Evolutionary conservation across 2,888 invertebrate species (phyloP).

Genomic region (Eilema sororculum): DNA sequence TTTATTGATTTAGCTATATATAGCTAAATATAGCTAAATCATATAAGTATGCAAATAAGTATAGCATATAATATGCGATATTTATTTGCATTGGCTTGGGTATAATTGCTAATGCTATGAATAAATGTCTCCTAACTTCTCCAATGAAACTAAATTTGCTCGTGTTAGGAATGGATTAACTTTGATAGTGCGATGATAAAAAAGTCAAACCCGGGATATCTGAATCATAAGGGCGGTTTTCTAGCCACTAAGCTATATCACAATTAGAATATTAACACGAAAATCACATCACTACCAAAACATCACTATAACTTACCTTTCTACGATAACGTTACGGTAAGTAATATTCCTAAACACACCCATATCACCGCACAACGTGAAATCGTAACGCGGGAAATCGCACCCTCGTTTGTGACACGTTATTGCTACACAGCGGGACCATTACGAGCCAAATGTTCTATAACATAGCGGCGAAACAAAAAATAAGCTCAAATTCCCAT

Average conservation of each 20-base stretch:
- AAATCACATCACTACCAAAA: constrained; percentile 28
- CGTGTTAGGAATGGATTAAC: too few species aligned
- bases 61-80: too few species aligned
- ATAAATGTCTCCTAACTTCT: too few species aligned
- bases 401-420: constrained; percentile 50
- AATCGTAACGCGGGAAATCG: constrained; percentile 47
- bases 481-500: constrained; percentile 72
- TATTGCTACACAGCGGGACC: constrained; percentile 52
- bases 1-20: background rate
- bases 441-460: constrained; percentile 58
- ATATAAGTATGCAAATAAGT: too few species aligned
- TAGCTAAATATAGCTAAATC: too few species aligned
- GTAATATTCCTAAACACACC: constrained; percentile 39
- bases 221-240: too few species aligned
- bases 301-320: constrained; percentile 15
- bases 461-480: constrained; percentile 67
- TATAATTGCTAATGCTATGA: too few species aligned
- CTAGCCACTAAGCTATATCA: too few species aligned
- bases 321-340: constrained; percentile 23
- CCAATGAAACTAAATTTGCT: too few species aligned
- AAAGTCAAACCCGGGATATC: too few species aligned
- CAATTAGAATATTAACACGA: background rate
- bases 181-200: too few species aligned
- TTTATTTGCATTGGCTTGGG: too few species aligned
- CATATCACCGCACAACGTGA: constrained; percentile 43